Base-by-base conservation (phyloP, 2,888 invertebrate species). In the Sarcophaga caerulescens region DNA sequence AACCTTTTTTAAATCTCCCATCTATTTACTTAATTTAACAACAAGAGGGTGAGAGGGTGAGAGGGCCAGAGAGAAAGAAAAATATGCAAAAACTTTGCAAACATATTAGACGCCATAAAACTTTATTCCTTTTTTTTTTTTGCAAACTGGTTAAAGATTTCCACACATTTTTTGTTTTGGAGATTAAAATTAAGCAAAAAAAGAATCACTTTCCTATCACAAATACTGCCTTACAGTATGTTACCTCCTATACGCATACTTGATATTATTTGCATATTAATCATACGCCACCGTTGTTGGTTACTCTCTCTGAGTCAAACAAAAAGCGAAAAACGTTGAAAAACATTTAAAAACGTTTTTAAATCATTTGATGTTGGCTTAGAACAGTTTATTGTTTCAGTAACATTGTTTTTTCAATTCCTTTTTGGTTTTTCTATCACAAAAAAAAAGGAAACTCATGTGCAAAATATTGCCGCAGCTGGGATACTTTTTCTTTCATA, bases 261-360 rank as follows among this genome's bases (percentile, higher is more conserved):
- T 76, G 45, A 65, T 71, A 77, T 66, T 76, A 82, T 76, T 76
- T 82, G 25, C 35, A 82, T 82, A 82, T 82, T 82, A 82, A 76
- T 82, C 76, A 82, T 76, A 76, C 76, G 70, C 75, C 25, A 76
- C 52, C 52, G 17, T 52, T 52, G 14, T 52, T 14, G 12, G 17
- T 17, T 35, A 8, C 35, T 35, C 8, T 35, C 35, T 35, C 10
- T 0, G 35, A 10, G 35, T 35, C 8, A 35, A 10, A 35, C 35
- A 35, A 35, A 35, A 35, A 35, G 35, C 35, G 8, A 12, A 52
- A 52, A 52, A 17, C 52, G 17, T 12, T 52, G 17, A 52, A 73
- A 74, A 73, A 74, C 47, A 60, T 82, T 60, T 35, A 57, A 68
- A 59, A 78, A 74, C 6, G 62, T 63, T 69, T 63, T 69, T 57